Evolutionary conservation across 2,888 invertebrate genomes (phyloP).

Genomic region (Vesta saturnalis): DNA sequence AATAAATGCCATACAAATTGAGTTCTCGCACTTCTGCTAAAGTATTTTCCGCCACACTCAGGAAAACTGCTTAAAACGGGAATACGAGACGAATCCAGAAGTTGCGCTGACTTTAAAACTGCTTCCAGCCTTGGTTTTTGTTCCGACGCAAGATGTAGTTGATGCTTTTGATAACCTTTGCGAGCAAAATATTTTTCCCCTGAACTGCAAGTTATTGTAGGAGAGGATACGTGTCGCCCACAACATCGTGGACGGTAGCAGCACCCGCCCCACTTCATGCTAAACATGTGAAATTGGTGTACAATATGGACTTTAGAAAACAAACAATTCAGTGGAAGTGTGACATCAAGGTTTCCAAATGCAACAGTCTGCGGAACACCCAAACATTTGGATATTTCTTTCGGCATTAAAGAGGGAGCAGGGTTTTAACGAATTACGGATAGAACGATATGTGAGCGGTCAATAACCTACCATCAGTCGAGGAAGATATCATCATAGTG

Average conservation of each 20-base stretch:
- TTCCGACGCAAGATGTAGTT: slow-evolving; percentile 11
- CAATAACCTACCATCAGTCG: background rate
- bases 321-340: slow-evolving; percentile 29
- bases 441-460: slow-evolving; percentile 11
- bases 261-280: background rate
- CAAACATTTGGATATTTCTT: slow-evolving; percentile 30
- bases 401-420: slow-evolving; percentile 19
- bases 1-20: slow-evolving; percentile 12
- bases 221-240: background rate
- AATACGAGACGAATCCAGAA: slow-evolving; percentile 13
- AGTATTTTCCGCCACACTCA: slow-evolving; percentile 10
- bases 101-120: slow-evolving; percentile 10
- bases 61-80: slow-evolving; percentile 3
- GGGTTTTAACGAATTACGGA: slow-evolving; percentile 20
- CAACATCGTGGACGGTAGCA: background rate
- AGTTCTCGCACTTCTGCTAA: background rate
- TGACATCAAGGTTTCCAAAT: slow-evolving; percentile 28
- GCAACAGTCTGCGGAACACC: slow-evolving; percentile 18
- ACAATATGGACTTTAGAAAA: slow-evolving; percentile 13
- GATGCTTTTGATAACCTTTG: slow-evolving; percentile 8
- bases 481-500: too few species aligned
- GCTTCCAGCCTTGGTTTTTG: slow-evolving; percentile 7
- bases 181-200: slow-evolving; percentile 13
- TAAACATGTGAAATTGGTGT: too few species aligned
- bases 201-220: too few species aligned